Conservation (phyloP, 2,113 vertebrate genomes). For the Laticauda colubrina region DNA sequence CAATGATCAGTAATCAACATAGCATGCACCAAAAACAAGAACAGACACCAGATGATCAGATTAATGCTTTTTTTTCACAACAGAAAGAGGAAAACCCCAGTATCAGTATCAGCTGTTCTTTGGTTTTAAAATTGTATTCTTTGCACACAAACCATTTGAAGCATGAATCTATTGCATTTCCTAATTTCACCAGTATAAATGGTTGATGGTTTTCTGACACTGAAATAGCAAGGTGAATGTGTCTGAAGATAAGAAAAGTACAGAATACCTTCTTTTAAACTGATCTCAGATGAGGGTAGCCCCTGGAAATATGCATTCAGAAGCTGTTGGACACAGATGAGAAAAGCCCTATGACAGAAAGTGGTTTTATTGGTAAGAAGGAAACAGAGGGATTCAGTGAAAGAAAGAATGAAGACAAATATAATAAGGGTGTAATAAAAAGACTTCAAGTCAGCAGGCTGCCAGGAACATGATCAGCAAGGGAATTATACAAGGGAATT, state of each 20-base stretch:
- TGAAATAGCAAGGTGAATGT: constrained; percentile 3
- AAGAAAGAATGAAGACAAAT: background rate
- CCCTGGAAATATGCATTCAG: fast-evolving
- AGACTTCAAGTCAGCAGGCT: background rate
- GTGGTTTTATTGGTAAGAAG: background rate
- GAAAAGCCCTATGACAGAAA: background rate
- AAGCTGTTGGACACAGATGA: background rate
- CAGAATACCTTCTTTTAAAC: constrained; percentile 37
- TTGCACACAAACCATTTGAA: background rate
- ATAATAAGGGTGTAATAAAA: background rate
- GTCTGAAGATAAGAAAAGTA: background rate
- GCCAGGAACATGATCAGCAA: constrained; percentile 1
- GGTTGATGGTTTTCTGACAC: background rate
- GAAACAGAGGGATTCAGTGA: background rate
- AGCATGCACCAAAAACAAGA: background rate
- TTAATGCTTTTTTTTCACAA: background rate
- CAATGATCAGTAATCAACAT: background rate
- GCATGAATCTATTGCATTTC: constrained; percentile 5
- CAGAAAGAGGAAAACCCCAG: constrained; percentile 1
- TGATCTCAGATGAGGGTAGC: constrained; percentile 10
- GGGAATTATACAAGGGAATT: background rate
- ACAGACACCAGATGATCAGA: background rate
- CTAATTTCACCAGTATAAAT: background rate
- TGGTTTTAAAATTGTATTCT: background rate
- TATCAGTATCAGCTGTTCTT: background rate